Percentiles rank a stretch among this genome's conserved stretches.
Evolutionary conservation across 2,113 vertebrate species (phyloP).

Genomic region (Brachirus orientalis): DNA sequence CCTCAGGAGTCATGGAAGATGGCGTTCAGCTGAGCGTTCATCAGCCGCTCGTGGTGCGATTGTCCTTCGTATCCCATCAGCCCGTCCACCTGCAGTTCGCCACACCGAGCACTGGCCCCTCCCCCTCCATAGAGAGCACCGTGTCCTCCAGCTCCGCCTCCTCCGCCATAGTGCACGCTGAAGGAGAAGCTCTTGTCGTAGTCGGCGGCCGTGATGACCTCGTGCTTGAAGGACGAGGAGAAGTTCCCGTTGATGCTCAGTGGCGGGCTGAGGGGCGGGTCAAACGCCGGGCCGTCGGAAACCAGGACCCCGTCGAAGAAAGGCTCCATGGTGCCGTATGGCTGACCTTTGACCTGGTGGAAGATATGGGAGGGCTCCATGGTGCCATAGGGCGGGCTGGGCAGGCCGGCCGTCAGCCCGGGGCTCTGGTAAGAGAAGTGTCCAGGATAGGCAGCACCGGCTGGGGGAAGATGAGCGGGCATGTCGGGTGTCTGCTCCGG

Average conservation of each 20-base stretch:
- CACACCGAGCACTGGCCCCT: conserved; percentile 78
- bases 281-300: conserved; percentile 91
- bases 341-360: conserved; percentile 89
- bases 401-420: conserved; percentile 92
- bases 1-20: conserved; percentile 95
- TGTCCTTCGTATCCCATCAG: conserved; percentile 93
- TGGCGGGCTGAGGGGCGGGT: conserved; percentile 95
- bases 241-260: conserved; percentile 98
- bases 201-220: conserved; percentile 80
- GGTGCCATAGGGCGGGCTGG: conserved; percentile 96
- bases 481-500: conserved; percentile 94
- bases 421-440: conserved; percentile 94
- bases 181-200: conserved; percentile 96
- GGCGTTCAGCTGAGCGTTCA: conserved; percentile 95
- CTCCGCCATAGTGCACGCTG: conserved; percentile 91
- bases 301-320: conserved; percentile 93
- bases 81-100: conserved; percentile 90
- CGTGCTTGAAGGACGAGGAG: conserved; percentile 96
- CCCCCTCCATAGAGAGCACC: conserved; percentile 84
- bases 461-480: conserved; percentile 83
- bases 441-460: conserved; percentile 84
- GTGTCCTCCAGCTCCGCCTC: conserved; percentile 83
- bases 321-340: conserved; percentile 88
- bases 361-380: conserved; percentile 98
- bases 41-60: conserved; percentile 93